Base-by-base conservation (phyloP, 2,888 invertebrate species). In the Tetragonula carbonaria region DNA sequence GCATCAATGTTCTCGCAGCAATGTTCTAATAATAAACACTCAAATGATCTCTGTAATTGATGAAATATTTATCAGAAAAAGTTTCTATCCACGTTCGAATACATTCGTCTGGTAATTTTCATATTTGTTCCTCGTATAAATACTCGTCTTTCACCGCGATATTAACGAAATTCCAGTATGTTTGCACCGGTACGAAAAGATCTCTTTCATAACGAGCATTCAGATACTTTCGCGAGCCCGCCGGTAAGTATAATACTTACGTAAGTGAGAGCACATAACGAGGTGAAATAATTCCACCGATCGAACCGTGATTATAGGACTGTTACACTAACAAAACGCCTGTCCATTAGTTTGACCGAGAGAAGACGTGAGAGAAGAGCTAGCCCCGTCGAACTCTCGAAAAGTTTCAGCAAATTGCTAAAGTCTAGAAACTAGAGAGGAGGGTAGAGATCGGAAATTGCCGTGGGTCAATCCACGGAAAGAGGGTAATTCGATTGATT, bases 321-420 rank as follows among this genome's bases (percentile, higher is more conserved):
- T 38, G 80, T 59, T 63, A 51, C 63, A 71, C 66, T 75, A 79
- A 75, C 67, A 55, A 72, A 78, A 59, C 88, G 80, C 55, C 68
- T 78, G 65, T 78, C 88, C 79, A 87, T 87, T 88, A 88, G 57
- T 70, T 75, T 59, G 55, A 65, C 63, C 57, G 79, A 74, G 68
- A 45, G 50, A 62, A 18, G 66, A 67, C 73, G 28, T 28, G 85
- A 82, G 84, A 82, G 68, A 74, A 45, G 45, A 80, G 79, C 67
- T 67, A 80, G 77, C 78, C 82, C 78, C 82, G 45, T 65, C n/a
- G 65, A 82, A 72, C 81, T 82, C 87, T 89, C 87, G 82, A 81
- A 85, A 92, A 91, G 90, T 91, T 89, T 87, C 86, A 86, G 90
- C 80, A 91, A 92, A 93, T 92, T 92, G 90, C 90, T 5, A 86